These are phyloP conservation scores for Pandion haliaetus DNA, from an alignment of 2,113 vertebrate species.

Conservation along the genomic window DNA sequence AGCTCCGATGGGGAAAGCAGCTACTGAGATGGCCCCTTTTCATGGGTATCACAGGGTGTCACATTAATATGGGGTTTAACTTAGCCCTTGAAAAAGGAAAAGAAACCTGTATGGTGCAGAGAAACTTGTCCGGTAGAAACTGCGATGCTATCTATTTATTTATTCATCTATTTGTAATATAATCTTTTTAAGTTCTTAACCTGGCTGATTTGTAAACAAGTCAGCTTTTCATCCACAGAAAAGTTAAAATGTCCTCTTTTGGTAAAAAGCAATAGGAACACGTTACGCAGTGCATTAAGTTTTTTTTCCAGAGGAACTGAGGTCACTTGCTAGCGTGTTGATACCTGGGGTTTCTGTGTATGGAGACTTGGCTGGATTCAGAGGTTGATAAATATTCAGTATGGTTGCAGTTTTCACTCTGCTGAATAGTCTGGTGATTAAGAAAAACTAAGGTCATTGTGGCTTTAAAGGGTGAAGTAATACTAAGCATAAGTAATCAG, in stretches of 20 bases:
- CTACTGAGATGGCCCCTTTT: background rate
- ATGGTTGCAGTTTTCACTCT: background rate
- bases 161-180: background rate
- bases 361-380: background rate
- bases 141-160: background rate
- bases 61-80: background rate
- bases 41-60: background rate
- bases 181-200: background rate
- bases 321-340: background rate
- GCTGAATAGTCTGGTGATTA: background rate
- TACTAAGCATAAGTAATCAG: background rate
- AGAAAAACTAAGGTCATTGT: background rate
- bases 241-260: background rate
- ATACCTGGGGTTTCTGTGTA: background rate
- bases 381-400: background rate
- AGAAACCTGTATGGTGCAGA: background rate
- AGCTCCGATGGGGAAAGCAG: background rate
- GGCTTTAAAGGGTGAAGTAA: background rate
- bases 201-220: background rate
- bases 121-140: too few relatives aligned
- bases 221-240: background rate
- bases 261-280: background rate
- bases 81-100: background rate
- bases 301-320: background rate
- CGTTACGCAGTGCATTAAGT: fast-evolving